A percentile compares a stretch with the other conserved stretches of the same genome.
phyloP scores from a whole-genome alignment of 2,888 invertebrate genomes.

The Troilus luridus region DNA sequence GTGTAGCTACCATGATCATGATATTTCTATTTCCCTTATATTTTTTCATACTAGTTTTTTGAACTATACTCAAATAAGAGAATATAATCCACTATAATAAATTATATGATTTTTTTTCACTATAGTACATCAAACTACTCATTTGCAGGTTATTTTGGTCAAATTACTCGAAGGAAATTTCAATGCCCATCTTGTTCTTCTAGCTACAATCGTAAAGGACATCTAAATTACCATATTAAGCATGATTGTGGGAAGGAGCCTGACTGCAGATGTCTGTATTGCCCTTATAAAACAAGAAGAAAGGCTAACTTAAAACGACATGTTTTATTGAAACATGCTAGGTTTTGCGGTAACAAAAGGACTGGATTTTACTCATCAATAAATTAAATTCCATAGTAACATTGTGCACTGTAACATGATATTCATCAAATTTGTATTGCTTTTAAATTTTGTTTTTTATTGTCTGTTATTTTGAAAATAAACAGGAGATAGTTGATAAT shows the following conservation, averaged over 20 bases:
- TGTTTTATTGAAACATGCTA: constrained; percentile 56
- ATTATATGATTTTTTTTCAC: not conserved
- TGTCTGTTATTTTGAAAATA: not conserved
- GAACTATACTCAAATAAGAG: not conserved
- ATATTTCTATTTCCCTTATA: too few species aligned
- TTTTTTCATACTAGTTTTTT: not conserved
- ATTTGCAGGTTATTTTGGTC: constrained; percentile 18
- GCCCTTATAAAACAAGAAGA: constrained; percentile 66
- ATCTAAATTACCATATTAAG: constrained; percentile 36
- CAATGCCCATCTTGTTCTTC: constrained; percentile 49
- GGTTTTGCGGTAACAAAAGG: not conserved
- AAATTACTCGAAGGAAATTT: constrained; percentile 2
- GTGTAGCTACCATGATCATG: not conserved
- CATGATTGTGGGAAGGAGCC: constrained; percentile 65
- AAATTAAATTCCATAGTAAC: not conserved
- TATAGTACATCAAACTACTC: not conserved
- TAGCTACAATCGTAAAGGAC: constrained; percentile 31
- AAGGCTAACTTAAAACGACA: constrained; percentile 65
- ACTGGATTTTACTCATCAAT: not conserved
- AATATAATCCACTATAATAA: not conserved
- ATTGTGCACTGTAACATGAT: not conserved
- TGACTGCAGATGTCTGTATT: constrained; percentile 68
- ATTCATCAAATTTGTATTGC: not conserved
- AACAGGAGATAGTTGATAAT: not conserved
- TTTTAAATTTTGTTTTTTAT: not conserved